Conservation (phyloP, 2,113 vertebrate genomes). For the Muscicapa adusta region DNA sequence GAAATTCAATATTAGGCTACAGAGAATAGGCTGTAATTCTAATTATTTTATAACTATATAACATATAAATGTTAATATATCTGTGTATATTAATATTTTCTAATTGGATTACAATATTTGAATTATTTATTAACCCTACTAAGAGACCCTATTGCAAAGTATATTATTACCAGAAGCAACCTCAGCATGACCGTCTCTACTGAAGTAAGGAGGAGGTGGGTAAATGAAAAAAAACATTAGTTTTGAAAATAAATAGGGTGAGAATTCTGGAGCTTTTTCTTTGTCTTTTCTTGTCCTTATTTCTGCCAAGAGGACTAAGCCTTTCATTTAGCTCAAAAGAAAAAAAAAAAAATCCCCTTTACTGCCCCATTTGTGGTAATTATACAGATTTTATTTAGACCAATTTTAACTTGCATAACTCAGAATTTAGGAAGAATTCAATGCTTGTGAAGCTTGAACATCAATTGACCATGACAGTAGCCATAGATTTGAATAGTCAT, state of each 20-base stretch:
- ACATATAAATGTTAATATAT: background rate
- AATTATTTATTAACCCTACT: background rate
- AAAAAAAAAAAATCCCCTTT: background rate
- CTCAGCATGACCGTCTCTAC: background rate
- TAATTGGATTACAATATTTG: background rate
- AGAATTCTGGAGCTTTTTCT: background rate
- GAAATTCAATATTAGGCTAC: background rate
- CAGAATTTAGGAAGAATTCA: background rate
- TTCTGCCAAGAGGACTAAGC: background rate
- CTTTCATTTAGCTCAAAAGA: background rate
- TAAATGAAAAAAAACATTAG: background rate
- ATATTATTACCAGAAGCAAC: background rate
- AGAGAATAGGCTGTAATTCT: background rate
- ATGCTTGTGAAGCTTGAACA: background rate
- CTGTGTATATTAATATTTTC: background rate
- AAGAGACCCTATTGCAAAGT: background rate
- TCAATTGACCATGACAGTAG: background rate
- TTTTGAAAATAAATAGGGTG: background rate
- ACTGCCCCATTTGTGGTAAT: background rate
- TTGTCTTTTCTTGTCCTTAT: background rate
- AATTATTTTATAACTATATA: background rate
- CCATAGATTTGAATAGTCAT: background rate
- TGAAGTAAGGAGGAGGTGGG: fast-evolving
- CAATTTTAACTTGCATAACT: background rate
- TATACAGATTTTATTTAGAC: background rate